phyloP scores from a whole-genome alignment of 2,113 vertebrate genomes.

The Lampris incognitus region DNA sequence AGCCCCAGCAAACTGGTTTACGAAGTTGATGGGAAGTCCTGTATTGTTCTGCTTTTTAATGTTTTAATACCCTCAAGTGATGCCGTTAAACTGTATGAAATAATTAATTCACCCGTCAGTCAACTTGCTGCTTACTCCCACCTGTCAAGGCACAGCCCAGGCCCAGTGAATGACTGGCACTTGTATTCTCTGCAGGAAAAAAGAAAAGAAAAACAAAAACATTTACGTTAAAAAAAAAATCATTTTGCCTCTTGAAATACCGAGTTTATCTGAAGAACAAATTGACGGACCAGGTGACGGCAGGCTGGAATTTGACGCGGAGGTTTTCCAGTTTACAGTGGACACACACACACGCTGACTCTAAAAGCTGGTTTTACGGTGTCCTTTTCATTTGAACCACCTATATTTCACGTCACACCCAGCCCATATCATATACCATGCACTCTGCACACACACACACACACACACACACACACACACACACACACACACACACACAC shows the following conservation, averaged over 20 bases:
- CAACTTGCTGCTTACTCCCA: slow-evolving; percentile 44
- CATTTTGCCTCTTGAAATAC: slow-evolving; percentile 14
- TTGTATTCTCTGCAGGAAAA: slow-evolving; percentile 14
- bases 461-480: slow-evolving; percentile 4
- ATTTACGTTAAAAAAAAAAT: not conserved
- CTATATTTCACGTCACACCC: not conserved
- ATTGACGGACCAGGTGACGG: not conserved
- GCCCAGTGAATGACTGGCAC: slow-evolving; percentile 63
- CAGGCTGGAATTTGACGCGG: not conserved
- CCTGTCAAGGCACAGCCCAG: slow-evolving; percentile 60
- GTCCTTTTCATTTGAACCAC: not conserved
- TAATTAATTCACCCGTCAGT: slow-evolving; percentile 63
- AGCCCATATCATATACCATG: too few species aligned
- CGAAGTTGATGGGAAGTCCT: slow-evolving; percentile 26
- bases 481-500: not conserved
- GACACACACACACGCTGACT: not conserved
- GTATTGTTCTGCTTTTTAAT: not conserved
- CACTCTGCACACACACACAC: not conserved
- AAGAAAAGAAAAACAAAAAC: slow-evolving; percentile 22
- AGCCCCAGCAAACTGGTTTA: not conserved
- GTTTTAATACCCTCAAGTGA: not conserved
- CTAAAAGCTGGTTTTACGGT: not conserved
- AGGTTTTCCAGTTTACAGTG: too few species aligned
- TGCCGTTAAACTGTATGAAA: slow-evolving; percentile 40
- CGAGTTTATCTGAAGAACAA: not conserved